Conservation (phyloP, 2,888 invertebrate species). For the Physocephala rufipes region DNA sequence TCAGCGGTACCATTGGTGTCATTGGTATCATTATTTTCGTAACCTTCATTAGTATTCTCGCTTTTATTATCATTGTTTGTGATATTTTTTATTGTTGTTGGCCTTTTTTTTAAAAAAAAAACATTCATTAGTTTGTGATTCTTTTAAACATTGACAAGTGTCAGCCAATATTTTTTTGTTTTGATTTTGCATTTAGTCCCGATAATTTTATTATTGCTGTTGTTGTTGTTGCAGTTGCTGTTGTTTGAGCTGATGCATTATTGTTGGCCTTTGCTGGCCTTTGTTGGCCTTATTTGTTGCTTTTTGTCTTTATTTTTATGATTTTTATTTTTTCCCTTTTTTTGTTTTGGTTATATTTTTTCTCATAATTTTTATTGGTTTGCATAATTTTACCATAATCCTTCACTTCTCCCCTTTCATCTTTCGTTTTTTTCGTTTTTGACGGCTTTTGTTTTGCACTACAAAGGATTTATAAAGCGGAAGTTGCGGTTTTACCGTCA, state of each 20-base stretch:
- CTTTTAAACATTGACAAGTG: too few relatives aligned
- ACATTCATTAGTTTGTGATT: too few relatives aligned
- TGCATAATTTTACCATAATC: neutral
- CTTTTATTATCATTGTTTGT: too few relatives aligned
- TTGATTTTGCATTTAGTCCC: neutral
- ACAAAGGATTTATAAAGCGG: conserved; percentile 7
- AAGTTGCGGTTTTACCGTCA: conserved; percentile 27
- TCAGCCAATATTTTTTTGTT: neutral
- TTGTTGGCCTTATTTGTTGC: neutral
- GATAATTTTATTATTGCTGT: conserved; percentile 2
- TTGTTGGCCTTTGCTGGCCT: too few relatives aligned
- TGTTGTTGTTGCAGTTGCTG: too few relatives aligned
- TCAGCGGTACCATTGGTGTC: too few relatives aligned
- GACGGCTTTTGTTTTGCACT: neutral
- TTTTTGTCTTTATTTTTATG: neutral
- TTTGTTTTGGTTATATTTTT: neutral
- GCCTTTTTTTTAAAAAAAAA: too few relatives aligned
- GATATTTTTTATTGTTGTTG: too few relatives aligned
- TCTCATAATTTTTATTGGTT: neutral
- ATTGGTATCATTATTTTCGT: too few relatives aligned
- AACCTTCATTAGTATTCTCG: too few relatives aligned
- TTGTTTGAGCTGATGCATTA: too few relatives aligned
- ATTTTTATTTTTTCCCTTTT: neutral
- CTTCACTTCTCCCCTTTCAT: neutral
- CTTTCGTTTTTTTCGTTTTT: neutral